These are phyloP conservation scores for Eubasilissa splendida DNA, from an alignment of 2,888 invertebrate species.

Conservation along the genomic window DNA sequence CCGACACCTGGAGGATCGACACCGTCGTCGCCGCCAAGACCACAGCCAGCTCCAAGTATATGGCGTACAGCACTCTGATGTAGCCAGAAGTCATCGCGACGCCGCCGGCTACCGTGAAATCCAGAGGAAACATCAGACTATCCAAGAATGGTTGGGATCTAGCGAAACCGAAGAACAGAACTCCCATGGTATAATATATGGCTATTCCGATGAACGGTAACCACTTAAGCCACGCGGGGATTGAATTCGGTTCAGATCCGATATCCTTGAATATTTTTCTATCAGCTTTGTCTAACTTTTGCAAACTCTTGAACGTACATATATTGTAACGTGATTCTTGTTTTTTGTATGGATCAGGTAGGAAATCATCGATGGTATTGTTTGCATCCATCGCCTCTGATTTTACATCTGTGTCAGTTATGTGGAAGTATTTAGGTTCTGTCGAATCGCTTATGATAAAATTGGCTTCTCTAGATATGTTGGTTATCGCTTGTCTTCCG, in stretches of 20 bases:
- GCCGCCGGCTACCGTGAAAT: conserved; percentile 81
- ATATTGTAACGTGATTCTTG: conserved; percentile 47
- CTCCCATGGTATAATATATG: conserved; percentile 75
- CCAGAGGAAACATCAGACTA: conserved; percentile 77
- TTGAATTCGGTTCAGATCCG: conserved; percentile 55
- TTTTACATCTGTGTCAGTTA: conserved; percentile 46
- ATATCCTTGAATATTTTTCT: conserved; percentile 62
- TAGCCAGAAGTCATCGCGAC: conserved; percentile 75
- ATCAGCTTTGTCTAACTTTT: conserved; percentile 58
- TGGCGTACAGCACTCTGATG: conserved; percentile 76
- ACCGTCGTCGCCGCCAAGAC: conserved; percentile 75
- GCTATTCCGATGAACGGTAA: conserved; percentile 67
- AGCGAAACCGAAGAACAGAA: conserved; percentile 75
- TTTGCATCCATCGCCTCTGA: conserved; percentile 25
- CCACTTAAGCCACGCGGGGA: conserved; percentile 59
- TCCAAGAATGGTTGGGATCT: conserved; percentile 71
- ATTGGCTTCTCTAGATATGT: conserved; percentile 53
- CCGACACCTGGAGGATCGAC: conserved; percentile 74
- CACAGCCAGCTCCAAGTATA: conserved; percentile 80
- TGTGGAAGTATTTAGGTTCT: conserved; percentile 52
- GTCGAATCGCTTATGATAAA: conserved; percentile 48
- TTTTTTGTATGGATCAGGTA: conserved; percentile 26
- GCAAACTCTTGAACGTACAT: conserved; percentile 41
- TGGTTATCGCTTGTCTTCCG: conserved; percentile 55
- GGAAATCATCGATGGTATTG: conserved; percentile 34